Percentiles rank a stretch among this genome's conserved stretches.
Evolutionary conservation across 2,113 vertebrate species (phyloP).

Genomic region (Probosciger aterrimus): DNA sequence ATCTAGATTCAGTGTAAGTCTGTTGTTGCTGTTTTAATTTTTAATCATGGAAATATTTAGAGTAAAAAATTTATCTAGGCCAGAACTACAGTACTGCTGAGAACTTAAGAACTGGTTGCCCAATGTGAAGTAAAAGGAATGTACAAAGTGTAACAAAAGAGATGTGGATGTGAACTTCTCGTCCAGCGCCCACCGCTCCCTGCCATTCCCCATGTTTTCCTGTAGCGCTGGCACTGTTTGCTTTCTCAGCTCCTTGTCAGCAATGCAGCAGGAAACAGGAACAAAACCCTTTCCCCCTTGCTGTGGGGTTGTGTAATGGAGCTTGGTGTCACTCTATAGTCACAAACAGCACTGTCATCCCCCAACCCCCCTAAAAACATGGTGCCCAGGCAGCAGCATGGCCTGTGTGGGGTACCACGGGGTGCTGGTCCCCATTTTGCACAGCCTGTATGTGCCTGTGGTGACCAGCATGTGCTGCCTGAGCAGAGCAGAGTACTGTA

Average conservation of each 20-base stretch:
- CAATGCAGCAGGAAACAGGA: not conserved
- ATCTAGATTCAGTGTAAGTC: not conserved
- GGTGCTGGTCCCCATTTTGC: not conserved
- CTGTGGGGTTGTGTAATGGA: not conserved
- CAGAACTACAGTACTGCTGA: not conserved
- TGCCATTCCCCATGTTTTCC: not conserved
- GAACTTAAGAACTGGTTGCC: not conserved
- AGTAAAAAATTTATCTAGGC: not conserved
- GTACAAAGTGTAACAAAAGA: not conserved
- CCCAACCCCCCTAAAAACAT: not conserved
- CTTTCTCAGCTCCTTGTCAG: not conserved
- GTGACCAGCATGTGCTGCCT: not conserved
- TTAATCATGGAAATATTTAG: not conserved
- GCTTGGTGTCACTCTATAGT: not conserved
- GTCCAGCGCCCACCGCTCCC: too few species aligned
- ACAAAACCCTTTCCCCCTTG: not conserved
- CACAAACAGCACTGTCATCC: not conserved
- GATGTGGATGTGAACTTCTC: not conserved
- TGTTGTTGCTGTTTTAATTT: not conserved
- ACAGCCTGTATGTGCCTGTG: not conserved
- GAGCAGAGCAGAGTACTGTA: not conserved
- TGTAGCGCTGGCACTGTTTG: not conserved
- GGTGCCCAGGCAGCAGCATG: not conserved
- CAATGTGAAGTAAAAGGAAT: not conserved
- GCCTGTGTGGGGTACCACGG: fast-evolving